phyloP scores from a whole-genome alignment of 2,113 vertebrate genomes.

The Aegotheles bennettii region DNA sequence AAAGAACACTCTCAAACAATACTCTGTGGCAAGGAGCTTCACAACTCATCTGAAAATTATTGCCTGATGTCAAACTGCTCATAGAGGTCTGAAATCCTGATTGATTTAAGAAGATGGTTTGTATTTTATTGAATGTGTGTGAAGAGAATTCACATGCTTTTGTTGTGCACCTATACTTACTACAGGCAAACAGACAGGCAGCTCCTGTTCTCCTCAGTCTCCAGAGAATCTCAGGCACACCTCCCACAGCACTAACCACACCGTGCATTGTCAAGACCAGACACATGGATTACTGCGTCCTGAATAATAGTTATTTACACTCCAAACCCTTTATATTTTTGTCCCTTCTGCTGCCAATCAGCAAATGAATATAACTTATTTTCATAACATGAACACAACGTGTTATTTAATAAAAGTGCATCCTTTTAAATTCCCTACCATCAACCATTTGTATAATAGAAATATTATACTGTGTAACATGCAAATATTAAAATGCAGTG shows the following conservation, averaged over 20 bases:
- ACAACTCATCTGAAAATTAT: not conserved
- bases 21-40: not conserved
- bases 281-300: not conserved
- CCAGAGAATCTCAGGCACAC: not conserved
- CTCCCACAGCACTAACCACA: not conserved
- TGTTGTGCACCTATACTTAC: not conserved
- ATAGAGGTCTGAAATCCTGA: not conserved
- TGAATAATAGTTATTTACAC: not conserved
- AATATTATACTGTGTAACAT: constrained; percentile 63
- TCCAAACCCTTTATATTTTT: not conserved
- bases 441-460: constrained; percentile 60
- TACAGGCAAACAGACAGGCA: not conserved
- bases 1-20: not conserved
- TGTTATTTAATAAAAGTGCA: constrained; percentile 47
- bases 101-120: not conserved
- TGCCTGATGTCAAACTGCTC: not conserved
- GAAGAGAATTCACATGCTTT: not conserved
- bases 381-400: not conserved
- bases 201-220: not conserved
- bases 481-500: constrained; percentile 70
- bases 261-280: not conserved
- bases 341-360: not conserved
- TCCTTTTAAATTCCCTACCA: constrained; percentile 30
- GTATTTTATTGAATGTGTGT: not conserved
- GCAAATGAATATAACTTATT: not conserved